Evolutionary conservation across 2,797 vertebrate species (phyloP), one percentile per base, ranked within the genome.

Genomic region (Decapterus maruadsi): DNA sequence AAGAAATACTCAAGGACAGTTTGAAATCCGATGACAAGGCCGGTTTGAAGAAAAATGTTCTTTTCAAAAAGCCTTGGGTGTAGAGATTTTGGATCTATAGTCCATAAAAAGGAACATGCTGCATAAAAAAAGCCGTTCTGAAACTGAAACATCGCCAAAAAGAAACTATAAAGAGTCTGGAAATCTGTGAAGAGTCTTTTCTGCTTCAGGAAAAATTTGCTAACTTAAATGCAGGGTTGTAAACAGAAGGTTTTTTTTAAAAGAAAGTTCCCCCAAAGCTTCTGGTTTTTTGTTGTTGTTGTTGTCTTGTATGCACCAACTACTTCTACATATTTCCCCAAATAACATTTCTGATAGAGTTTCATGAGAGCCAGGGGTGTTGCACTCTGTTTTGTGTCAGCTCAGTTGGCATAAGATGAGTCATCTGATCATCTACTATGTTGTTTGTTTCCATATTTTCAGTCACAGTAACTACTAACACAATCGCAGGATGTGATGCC

Each of bases 381-480:
- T 46, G 17, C 6, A 12, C 17, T 26, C 36, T 46, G 17, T 40
- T 50, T 12, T 53, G 45, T 77, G 60, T 29, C 31, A 50, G 26
- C 50, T 6, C 51, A 38, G 26, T 63, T 45, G 66, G 6, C 40
- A 45, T 20, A 60, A 20, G 31, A 53, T 77, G 59, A 78, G 13
- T 75, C 64, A 75, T 68, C 48, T 22, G 45, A 1, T 68, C 29
- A 61, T 40, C 6, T 9, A 67, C 61, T 51, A 12, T 10, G 1
- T 45, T 81, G 43, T 55, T 34, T 68, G 53, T 67, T 51, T 56
- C 40, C n/a, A 42, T 36, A 22, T 55, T 2, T 31, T 67, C 54
- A 43, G 54, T 68, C 38, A 68, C 69, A 58, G 34, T 29, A 61
- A 53, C 55, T 61, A 50, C 29, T 75, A 40, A 75, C 42, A 57